Evolutionary conservation across 2,113 vertebrate species (phyloP).

Genomic region (Silurus meridionalis): DNA sequence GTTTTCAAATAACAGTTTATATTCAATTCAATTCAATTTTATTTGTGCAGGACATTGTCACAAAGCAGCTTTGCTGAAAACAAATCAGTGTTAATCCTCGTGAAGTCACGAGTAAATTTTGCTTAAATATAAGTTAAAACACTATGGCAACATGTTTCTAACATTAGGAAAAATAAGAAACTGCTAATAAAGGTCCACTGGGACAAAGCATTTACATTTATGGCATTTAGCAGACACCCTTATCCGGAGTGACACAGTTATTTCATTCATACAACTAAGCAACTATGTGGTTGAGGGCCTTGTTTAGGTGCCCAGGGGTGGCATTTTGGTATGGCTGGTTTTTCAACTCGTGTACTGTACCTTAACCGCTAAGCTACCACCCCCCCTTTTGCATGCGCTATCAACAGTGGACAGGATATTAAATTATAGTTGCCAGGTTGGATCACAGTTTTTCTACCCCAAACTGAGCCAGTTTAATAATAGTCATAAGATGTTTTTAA

Average conservation of each 20-base stretch:
- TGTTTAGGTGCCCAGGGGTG: too few relatives aligned
- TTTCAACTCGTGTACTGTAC: too few relatives aligned
- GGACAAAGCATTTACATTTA: not conserved
- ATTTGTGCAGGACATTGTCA: not conserved
- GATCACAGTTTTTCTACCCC: not conserved
- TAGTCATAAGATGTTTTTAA: not conserved
- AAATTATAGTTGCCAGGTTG: not conserved
- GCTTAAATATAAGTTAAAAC: not conserved
- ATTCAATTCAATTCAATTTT: not conserved
- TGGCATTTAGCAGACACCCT: too few relatives aligned
- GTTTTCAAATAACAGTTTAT: not conserved
- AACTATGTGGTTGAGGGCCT: too few relatives aligned
- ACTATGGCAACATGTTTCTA: not conserved
- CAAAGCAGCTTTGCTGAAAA: not conserved
- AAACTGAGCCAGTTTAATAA: not conserved
- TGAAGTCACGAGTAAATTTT: not conserved
- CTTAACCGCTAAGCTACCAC: too few relatives aligned
- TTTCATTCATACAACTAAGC: too few relatives aligned
- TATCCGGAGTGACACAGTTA: too few relatives aligned
- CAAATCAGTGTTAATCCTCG: not conserved
- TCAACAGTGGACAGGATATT: not conserved
- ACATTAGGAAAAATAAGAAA: not conserved
- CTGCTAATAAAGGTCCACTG: not conserved
- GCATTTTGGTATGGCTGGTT: too few relatives aligned
- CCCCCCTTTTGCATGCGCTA: not conserved